Percentiles rank a stretch among this genome's conserved stretches.
Evolutionary conservation across 2,113 vertebrate genomes (phyloP).

Genomic region (Lichenostomus cassidix): DNA sequence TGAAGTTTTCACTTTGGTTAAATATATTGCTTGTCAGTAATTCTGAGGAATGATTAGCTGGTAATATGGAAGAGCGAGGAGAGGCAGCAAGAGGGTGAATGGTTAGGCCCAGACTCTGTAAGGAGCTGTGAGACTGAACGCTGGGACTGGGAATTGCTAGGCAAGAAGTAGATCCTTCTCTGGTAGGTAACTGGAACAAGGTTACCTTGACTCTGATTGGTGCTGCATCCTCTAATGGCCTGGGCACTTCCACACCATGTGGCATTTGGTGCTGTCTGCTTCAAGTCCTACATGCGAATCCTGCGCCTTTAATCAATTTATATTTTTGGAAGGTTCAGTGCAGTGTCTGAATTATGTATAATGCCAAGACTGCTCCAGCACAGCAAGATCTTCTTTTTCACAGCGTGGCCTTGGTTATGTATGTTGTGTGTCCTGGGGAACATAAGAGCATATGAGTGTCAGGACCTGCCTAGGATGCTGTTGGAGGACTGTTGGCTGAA

Average conservation of each 20-base stretch:
- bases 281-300: background rate
- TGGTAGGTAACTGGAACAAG: background rate
- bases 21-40: background rate
- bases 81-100: background rate
- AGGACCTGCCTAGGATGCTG: background rate
- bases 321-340: background rate
- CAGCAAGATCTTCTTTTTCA: background rate
- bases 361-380: background rate
- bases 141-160: background rate
- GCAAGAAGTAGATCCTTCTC: background rate
- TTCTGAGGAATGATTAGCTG: background rate
- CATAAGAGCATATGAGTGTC: accelerated
- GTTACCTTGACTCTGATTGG: background rate
- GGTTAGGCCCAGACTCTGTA: background rate
- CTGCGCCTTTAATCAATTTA: background rate
- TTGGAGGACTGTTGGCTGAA: background rate
- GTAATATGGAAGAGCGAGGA: background rate
- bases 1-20: background rate
- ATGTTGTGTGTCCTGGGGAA: background rate
- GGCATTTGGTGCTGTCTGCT: background rate
- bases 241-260: accelerated
- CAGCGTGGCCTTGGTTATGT: background rate
- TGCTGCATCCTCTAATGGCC: background rate
- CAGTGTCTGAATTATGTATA: background rate
- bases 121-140: background rate